Percentiles rank a stretch among this genome's conserved stretches.
phyloP scores from a whole-genome alignment of 2,888 invertebrate genomes.

The Cheilosia variabilis region DNA sequence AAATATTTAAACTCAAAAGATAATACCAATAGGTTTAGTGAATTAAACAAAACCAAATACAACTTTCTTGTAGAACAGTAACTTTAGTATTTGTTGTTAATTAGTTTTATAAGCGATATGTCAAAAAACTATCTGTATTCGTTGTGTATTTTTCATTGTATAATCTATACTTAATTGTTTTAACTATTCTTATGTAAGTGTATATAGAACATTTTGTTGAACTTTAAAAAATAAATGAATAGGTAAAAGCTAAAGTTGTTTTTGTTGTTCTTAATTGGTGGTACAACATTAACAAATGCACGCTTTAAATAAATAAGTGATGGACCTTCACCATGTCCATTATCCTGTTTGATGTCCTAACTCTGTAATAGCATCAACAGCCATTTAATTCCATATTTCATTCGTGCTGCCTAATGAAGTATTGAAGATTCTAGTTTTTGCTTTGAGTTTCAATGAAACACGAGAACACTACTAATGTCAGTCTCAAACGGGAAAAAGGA shows the following conservation, averaged over 20 bases:
- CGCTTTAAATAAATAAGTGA: too few relatives aligned
- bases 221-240: slow-evolving; percentile 38
- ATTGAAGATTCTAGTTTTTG: too few relatives aligned
- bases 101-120: slow-evolving; percentile 49
- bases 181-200: slow-evolving; percentile 25
- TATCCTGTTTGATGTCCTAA: too few relatives aligned
- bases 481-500: too few relatives aligned
- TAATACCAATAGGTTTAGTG: slow-evolving; percentile 32
- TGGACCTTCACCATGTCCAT: too few relatives aligned
- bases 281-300: too few relatives aligned
- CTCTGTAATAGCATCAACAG: too few relatives aligned
- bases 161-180: slow-evolving; percentile 23
- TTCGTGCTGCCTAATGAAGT: too few relatives aligned
- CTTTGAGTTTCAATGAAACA: too few relatives aligned
- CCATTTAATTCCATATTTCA: too few relatives aligned
- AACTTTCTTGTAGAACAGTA: slow-evolving; percentile 17
- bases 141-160: slow-evolving; percentile 35
- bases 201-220: slow-evolving; percentile 48
- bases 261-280: background rate
- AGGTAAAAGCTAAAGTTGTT: slow-evolving; percentile 9
- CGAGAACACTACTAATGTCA: too few relatives aligned
- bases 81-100: slow-evolving; percentile 44
- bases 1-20: background rate
- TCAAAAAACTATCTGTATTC: slow-evolving; percentile 21
- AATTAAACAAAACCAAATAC: background rate